Conservation (phyloP, 2,888 invertebrate species). For the Chrysodeixis includens region DNA sequence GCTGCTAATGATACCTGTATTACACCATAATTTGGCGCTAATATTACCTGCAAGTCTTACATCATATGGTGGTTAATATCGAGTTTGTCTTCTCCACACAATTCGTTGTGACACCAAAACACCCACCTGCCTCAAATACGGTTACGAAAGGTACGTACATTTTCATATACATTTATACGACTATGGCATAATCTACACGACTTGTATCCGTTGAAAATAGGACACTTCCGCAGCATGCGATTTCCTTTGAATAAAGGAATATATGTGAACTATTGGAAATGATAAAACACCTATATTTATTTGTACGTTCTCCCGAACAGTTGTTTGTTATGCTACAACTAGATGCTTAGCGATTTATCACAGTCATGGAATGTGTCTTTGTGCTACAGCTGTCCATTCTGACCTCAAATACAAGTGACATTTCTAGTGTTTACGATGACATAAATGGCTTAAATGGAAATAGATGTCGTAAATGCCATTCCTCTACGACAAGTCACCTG, state of each 20-base stretch:
- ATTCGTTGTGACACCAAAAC: constrained; percentile 32
- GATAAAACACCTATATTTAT: not conserved
- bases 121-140: constrained; percentile 41
- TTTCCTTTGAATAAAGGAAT: constrained; percentile 42
- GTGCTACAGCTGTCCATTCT: too few relatives aligned
- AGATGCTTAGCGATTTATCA: not conserved
- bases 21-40: not conserved
- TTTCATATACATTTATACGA: constrained; percentile 15
- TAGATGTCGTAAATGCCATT: too few relatives aligned
- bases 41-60: not conserved
- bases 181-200: constrained; percentile 17
- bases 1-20: too few relatives aligned
- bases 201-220: constrained; percentile 42
- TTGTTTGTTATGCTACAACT: not conserved
- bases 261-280: constrained; percentile 20
- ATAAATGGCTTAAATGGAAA: too few relatives aligned
- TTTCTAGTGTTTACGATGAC: too few relatives aligned
- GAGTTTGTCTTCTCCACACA: constrained; percentile 24
- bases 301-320: not conserved
- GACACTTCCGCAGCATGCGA: constrained; percentile 35
- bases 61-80: not conserved
- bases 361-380: not conserved
- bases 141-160: constrained; percentile 44
- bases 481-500: too few relatives aligned
- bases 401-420: too few relatives aligned